These are phyloP conservation scores for Alectura lathami DNA, from an alignment of 2,113 vertebrate genomes.

Conservation along the genomic window DNA sequence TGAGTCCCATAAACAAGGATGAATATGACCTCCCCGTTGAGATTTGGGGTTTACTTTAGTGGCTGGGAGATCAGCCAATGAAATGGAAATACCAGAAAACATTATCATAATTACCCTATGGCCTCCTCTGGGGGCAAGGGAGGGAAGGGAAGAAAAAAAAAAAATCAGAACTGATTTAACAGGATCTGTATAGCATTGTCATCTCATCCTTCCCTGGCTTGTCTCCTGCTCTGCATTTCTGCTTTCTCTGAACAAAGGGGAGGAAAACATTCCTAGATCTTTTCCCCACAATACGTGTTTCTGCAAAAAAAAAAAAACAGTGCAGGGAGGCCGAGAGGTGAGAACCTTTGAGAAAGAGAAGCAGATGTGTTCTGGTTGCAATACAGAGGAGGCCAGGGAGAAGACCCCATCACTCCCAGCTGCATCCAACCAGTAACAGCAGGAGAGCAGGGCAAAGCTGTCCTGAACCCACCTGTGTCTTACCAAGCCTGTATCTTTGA, in stretches of 20 bases:
- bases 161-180: not conserved
- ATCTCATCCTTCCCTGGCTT: not conserved
- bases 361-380: not conserved
- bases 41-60: slow-evolving; percentile 75
- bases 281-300: not conserved
- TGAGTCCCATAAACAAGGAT: slow-evolving; percentile 79
- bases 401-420: not conserved
- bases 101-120: slow-evolving; percentile 78
- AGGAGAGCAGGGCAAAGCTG: not conserved
- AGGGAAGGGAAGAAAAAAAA: not conserved
- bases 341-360: not conserved
- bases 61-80: slow-evolving; percentile 76
- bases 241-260: not conserved
- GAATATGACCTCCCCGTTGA: slow-evolving; percentile 70
- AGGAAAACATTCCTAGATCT: not conserved
- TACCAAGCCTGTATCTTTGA: accelerated
- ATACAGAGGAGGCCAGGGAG: not conserved
- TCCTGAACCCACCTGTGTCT: accelerated
- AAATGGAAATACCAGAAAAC: slow-evolving; percentile 78
- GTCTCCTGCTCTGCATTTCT: not conserved
- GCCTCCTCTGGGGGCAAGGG: slow-evolving; percentile 54
- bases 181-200: not conserved
- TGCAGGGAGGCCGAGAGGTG: not conserved
- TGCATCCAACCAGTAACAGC: not conserved
- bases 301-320: not conserved